Base-by-base conservation (phyloP, 2,797 vertebrate genomes). In the Girardinus metallicus region DNA sequence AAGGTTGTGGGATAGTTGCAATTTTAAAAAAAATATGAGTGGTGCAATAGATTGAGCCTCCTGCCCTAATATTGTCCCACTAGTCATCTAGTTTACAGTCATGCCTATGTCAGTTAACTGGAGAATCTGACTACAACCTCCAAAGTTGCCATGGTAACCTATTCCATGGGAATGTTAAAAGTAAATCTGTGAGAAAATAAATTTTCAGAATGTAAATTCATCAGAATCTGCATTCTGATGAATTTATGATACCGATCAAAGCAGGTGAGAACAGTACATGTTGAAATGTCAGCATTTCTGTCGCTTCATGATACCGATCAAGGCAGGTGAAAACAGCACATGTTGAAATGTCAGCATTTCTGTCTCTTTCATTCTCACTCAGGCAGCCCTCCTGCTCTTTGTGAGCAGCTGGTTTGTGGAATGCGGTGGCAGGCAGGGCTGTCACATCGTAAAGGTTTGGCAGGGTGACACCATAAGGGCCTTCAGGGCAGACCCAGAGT, bases 131-230 rank as follows among this genome's bases (percentile, higher is more conserved):
- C 72, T 71, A 72, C 51, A 77, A 53, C 13, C 53, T 66, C 62
- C 29, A 23, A 66, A 75, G 90, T 86, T 93, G 60, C 92, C 90
- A 90, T 93, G 85, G 90, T 46, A 94, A 92, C 91, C 77, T 39
- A 60, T 77, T 83, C 75, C 78, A 86, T 85, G 36, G 79, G 74
- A 84, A 78, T 73, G 79, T 75, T 83, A 80, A 71, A 39, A 74
- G 51, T 80, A 78, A 82, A 82, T 71, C 39, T 68, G 43, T 71
- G 10, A 74, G 71, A 64, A 46, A 80, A 60, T 41, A 23, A 8
- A 26, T 71, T 85, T 41, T 41, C 34, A 41, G 21, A 85, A 46
- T 80, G 71, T 78, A 80, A 41, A 77, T 81, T 44, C 80, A 82
- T 9, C 78, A 73, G 53, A 77, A 80, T n/a, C n/a, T n/a, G n/a